These are phyloP conservation scores for Geococcyx californianus DNA, from an alignment of 2,113 vertebrate genomes.

Conservation along the genomic window DNA sequence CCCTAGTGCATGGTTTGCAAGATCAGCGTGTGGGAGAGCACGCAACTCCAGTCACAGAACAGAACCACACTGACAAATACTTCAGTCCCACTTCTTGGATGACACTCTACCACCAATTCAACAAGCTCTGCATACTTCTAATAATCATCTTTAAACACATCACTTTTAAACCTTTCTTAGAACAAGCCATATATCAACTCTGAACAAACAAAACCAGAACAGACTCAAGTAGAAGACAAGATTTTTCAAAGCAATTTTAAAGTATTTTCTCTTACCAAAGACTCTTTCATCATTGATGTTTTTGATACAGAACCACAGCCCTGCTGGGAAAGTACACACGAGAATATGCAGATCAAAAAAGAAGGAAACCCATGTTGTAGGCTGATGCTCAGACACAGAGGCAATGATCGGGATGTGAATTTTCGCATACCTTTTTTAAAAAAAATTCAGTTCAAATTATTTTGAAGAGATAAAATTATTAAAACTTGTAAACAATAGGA, in stretches of 20 bases:
- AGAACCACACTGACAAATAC: not conserved
- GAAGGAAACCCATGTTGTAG: conserved; percentile 98
- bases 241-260: conserved; percentile 19
- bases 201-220: not conserved
- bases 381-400: conserved; percentile 98
- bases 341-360: conserved; percentile 99
- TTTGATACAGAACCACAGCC: conserved; percentile 99
- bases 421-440: conserved; percentile 93
- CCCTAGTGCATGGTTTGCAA: accelerated
- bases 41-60: not conserved
- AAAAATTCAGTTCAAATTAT: conserved; percentile 75
- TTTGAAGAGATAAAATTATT: conserved; percentile 59
- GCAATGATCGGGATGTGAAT: conserved; percentile 99
- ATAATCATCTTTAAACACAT: not conserved
- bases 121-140: not conserved
- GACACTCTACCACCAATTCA: not conserved
- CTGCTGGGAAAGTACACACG: conserved; percentile 98
- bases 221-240: not conserved
- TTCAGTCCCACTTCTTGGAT: not conserved
- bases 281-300: conserved; percentile 97
- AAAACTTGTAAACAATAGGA: conserved; percentile 56
- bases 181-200: not conserved
- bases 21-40: not conserved
- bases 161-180: not conserved
- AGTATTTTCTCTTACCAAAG: conserved; percentile 86